Conservation (phyloP, 2,888 invertebrate species). For the Liopterus haemorrhoidalis region DNA sequence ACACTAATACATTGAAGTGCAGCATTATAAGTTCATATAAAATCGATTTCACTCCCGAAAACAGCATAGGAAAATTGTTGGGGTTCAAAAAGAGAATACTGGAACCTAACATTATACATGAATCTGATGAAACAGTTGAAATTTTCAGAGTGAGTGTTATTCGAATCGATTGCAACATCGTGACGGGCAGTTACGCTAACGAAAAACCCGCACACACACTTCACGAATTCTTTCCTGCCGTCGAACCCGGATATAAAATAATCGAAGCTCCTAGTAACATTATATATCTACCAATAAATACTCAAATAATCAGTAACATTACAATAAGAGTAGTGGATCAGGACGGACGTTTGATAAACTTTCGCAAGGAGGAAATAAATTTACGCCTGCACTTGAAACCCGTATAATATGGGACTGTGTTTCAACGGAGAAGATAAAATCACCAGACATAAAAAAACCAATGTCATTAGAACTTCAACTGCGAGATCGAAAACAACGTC, state of each 20-base stretch:
- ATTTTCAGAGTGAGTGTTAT: constrained; percentile 33
- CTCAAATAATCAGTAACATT: constrained; percentile 26
- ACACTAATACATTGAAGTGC: constrained; percentile 33
- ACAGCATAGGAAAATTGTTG: constrained; percentile 26
- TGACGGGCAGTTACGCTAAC: constrained; percentile 31
- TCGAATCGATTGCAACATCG: constrained; percentile 32
- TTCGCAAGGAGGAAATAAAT: constrained; percentile 30
- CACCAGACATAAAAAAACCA: neutral
- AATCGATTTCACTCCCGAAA: constrained; percentile 20
- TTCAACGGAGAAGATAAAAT: neutral
- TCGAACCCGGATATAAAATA: constrained; percentile 25
- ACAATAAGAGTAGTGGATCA: constrained; percentile 30
- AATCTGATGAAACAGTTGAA: constrained; percentile 33
- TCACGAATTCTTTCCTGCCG: constrained; percentile 36
- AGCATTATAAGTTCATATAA: constrained; percentile 23
- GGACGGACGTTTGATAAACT: constrained; percentile 27
- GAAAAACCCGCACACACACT: constrained; percentile 34
- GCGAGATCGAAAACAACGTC: too few relatives aligned
- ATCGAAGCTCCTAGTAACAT: constrained; percentile 15
- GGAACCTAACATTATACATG: constrained; percentile 22
- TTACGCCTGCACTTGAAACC: constrained; percentile 25
- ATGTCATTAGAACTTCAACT: neutral
- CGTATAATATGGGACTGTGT: neutral
- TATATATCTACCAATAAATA: constrained; percentile 29
- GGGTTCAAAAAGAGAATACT: constrained; percentile 24